Percentiles rank a stretch among this genome's conserved stretches.
These are phyloP conservation scores for Boloria euphrosyne DNA, from an alignment of 2,888 invertebrate species.

Conservation along the genomic window DNA sequence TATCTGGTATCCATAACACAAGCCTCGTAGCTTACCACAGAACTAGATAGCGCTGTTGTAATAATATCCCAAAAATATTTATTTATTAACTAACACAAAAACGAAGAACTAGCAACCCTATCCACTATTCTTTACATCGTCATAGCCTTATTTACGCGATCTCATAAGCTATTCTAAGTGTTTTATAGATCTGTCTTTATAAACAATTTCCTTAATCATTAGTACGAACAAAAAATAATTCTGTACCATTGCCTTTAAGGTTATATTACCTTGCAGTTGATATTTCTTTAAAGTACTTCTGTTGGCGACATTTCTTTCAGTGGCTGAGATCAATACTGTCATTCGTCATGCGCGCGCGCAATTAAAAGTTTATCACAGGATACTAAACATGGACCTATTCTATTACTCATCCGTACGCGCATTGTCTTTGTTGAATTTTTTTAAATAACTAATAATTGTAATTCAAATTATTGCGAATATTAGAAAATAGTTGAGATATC, in stretches of 20 bases:
- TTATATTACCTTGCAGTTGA: conserved; percentile 2
- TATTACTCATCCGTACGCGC: background rate
- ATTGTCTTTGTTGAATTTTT: background rate
- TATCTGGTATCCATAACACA: too few species aligned
- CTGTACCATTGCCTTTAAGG: background rate
- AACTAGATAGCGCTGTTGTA: too few species aligned
- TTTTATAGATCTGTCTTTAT: conserved; percentile 50
- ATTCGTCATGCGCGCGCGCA: conserved; percentile 29
- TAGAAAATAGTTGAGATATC: too few species aligned
- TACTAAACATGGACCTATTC: background rate
- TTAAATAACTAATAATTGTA: too few species aligned
- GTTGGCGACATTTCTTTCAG: conserved; percentile 7
- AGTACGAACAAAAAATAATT: background rate
- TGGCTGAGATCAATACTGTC: conserved; percentile 27
- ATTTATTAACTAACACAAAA: too few species aligned
- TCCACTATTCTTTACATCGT: background rate
- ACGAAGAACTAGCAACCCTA: conserved; percentile 7
- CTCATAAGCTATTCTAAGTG: conserved; percentile 60
- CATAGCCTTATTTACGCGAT: conserved; percentile 46
- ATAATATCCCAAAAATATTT: too few species aligned
- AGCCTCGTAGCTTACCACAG: too few species aligned
- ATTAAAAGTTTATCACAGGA: conserved; percentile 10
- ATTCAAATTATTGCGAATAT: too few species aligned
- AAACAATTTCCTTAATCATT: conserved; percentile 20
- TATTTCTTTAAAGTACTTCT: background rate